Evolutionary conservation across 2,797 vertebrate species (phyloP).

Genomic region (Chiloscyllium punctatum): DNA sequence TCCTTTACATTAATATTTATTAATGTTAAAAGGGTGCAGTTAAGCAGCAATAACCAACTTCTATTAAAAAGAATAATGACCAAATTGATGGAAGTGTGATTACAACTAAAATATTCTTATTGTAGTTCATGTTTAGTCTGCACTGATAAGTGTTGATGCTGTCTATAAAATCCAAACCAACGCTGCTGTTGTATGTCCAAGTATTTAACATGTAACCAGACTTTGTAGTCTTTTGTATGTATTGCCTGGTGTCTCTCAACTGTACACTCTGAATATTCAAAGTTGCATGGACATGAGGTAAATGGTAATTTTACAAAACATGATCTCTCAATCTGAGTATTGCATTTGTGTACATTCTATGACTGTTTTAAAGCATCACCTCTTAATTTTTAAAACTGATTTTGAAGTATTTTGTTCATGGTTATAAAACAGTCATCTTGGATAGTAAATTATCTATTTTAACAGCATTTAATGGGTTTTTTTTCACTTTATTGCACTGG

Average conservation of each 20-base stretch:
- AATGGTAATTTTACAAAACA: not conserved
- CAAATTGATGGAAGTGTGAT: not conserved
- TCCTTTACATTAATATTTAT: not conserved
- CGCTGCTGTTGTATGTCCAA: not conserved
- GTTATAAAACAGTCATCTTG: not conserved
- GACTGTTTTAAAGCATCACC: not conserved
- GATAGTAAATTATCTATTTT: not conserved
- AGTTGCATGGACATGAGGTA: not conserved
- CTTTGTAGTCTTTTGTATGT: not conserved
- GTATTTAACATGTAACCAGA: not conserved
- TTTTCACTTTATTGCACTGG: not conserved
- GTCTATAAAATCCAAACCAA: not conserved
- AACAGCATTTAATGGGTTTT: not conserved
- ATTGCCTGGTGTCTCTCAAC: not conserved
- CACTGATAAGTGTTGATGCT: not conserved
- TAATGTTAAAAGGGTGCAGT: not conserved
- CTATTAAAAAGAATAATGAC: not conserved
- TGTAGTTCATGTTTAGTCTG: not conserved
- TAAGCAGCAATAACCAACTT: not conserved
- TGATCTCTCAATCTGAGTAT: not conserved
- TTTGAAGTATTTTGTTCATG: not conserved
- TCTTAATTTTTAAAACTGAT: not conserved
- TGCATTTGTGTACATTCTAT: not conserved
- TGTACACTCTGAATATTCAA: not conserved
- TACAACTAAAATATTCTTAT: not conserved